Evolutionary conservation across 2,113 vertebrate genomes (phyloP), one percentile per base, ranked within the genome.

Genomic region (Pseudopodoces humilis): DNA sequence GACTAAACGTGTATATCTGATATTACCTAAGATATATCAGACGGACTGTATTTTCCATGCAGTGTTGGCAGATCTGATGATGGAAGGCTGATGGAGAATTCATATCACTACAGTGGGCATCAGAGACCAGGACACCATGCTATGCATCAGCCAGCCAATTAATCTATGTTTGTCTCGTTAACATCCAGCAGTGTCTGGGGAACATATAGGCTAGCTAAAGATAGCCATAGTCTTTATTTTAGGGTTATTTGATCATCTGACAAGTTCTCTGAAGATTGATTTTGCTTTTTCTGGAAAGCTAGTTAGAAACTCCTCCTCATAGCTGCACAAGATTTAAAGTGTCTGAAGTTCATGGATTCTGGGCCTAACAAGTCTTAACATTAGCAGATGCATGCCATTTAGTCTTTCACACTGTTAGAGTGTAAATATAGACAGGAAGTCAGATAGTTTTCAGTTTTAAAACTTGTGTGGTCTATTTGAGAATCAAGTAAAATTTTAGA

Each of bases 71-170:
- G 60, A 65, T 31, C 53, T 47, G 24, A 30, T 56, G 22, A 46
- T n/a, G 8, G 6, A n/a, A 74, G 28, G 19, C 7, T 43, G 33
- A 24, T 39, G 20, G 15, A 70, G 23, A 58, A 25, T 13, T 52
- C 21, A 8, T 6, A 31, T 11, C 8, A 47, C 25, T 27, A 4
- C 1, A 0, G 6, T 67, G n/a, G 8, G 20, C n/a, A 11, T 23
- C n/a, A 47, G 17, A 65, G 25, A 8, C 30, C 35, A 31, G 16
- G 14, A 28, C 31, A 70, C 3, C 28, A 11, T 47, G 41, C 25
- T 35, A 1, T 37, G 50, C 5, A 22, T 74, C 46, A 79, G 19
- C 33, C 50, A 24, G 5, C 13, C 2, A 7, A 71, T 33, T 59
- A 53, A 35, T 3, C 23, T 63, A 4, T 30, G 4, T 41, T 70